phyloP scores from a whole-genome alignment of 1,140 invertebrate species.

The Drosophila carrolli region DNA sequence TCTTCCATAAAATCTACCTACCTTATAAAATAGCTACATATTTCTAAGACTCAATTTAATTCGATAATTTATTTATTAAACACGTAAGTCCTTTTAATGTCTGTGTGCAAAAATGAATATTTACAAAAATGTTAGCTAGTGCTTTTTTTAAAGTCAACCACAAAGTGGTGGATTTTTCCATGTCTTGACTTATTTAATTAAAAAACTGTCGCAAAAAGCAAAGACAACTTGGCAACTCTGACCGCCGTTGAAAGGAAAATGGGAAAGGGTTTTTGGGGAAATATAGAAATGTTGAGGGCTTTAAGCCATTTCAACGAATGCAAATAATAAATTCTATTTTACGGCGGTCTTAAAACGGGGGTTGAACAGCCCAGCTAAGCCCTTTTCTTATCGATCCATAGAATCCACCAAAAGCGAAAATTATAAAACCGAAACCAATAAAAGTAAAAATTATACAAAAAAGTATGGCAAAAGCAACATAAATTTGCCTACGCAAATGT shows the following conservation, averaged over 20 bases:
- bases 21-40: too few relatives aligned
- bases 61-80: too few relatives aligned
- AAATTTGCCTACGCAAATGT: constrained; percentile 69
- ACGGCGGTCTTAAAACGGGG: constrained; percentile 50
- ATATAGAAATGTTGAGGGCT: constrained; percentile 23
- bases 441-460: constrained; percentile 70
- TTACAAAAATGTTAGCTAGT: too few relatives aligned
- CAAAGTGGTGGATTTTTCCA: background rate
- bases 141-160: background rate
- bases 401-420: constrained; percentile 1
- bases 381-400: constrained; percentile 19
- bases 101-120: too few relatives aligned
- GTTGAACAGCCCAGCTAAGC: constrained; percentile 36
- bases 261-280: background rate
- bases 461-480: constrained; percentile 31
- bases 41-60: too few relatives aligned
- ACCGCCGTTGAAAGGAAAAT: constrained; percentile 23
- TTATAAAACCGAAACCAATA: constrained; percentile 66
- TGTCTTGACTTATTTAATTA: constrained; percentile 47
- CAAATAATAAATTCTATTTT: constrained; percentile 78
- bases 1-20: background rate
- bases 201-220: constrained; percentile 57
- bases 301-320: constrained; percentile 36
- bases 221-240: constrained; percentile 29
- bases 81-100: too few relatives aligned